phyloP scores from a whole-genome alignment of 2,888 invertebrate genomes.

The Euproctis similis region DNA sequence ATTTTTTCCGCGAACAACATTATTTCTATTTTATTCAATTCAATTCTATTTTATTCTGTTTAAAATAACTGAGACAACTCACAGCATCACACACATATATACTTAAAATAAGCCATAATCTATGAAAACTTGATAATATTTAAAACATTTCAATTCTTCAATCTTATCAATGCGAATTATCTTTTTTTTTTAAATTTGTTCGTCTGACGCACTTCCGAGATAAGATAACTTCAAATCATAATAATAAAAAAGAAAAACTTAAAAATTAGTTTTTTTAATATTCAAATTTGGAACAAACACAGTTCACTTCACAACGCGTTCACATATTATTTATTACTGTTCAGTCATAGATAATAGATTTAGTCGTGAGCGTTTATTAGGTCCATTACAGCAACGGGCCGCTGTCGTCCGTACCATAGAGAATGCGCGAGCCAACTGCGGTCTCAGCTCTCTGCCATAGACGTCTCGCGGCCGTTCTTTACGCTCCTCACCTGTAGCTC shows the following conservation, averaged over 20 bases:
- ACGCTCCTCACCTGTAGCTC: constrained; percentile 34
- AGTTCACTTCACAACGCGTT: constrained; percentile 30
- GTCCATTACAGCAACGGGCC: constrained; percentile 10
- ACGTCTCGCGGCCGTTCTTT: constrained; percentile 6
- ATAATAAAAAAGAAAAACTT: constrained; percentile 11
- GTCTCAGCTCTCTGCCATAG: constrained; percentile 9
- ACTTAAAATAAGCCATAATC: constrained; percentile 10
- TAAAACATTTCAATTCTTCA: constrained; percentile 7
- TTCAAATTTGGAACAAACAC: no score
- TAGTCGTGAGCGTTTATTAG: constrained; percentile 17
- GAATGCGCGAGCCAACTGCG: constrained; percentile 28
- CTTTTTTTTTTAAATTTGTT: constrained; percentile 14
- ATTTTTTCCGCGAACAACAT: constrained; percentile 7
- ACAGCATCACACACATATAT: constrained; percentile 11
- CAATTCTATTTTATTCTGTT: no score
- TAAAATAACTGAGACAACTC: no score
- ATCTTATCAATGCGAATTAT: constrained; percentile 21
- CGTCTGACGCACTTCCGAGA: constrained; percentile 15
- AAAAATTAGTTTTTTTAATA: constrained; percentile 11
- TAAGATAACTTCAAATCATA: constrained; percentile 17
- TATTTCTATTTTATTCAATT: no score
- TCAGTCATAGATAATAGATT: constrained; percentile 15
- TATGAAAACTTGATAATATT: constrained; percentile 6
- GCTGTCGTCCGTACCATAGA: constrained; percentile 21
- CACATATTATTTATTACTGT: constrained; percentile 16